Evolutionary conservation across 2,797 vertebrate genomes (phyloP), one percentile per base, ranked within the genome.

Genomic region (Adelosebastes latens): DNA sequence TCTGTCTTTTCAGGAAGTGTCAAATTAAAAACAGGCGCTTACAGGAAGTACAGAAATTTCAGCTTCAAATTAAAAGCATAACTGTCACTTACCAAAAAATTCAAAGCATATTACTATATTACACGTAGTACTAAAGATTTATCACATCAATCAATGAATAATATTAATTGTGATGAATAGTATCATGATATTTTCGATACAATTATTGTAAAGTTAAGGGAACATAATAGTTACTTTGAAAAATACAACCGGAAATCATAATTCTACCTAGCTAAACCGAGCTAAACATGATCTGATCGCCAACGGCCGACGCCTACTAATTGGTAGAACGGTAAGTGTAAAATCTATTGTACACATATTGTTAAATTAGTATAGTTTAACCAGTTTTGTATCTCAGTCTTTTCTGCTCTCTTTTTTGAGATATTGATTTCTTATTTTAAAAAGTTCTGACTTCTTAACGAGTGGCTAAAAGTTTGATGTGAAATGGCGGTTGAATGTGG

Each of bases 291-390:
- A 58, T 18, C 6, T 20, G 60, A 9, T 72, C 55, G 52, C 60
- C n/a, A 42, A 66, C 87, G 75, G 89, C 88, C 90, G 91, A 94
- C 92, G 91, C 92, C 93, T 92, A 67, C 64, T 24, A 20, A 42
- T 36, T 24, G 66, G n/a, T 42, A 82, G 58, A 46, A 75, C 83
- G 89, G 92, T 94, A 87, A 91, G 92, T 84, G 2, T 32, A 75
- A 2, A 39, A 18, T 76, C 3, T 24, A 7, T 8, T 31, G 13
- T 79, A 72, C 8, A 52, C 79, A 62, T 39, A 5, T 52, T 0
- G 20, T 56, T 14, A 72, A 69, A 34, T 62, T 1, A n/a, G 1
- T 9, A 7, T 18, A 20, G 2, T 58, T 32, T 53, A 20, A 9
- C 2, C 2, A 1, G 1, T 9, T 62, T 13, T 27, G 0, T 11